Percentiles rank a stretch among this genome's conserved stretches.
phyloP scores from a whole-genome alignment of 2,888 invertebrate genomes.

The Scrobipalpa costella region DNA sequence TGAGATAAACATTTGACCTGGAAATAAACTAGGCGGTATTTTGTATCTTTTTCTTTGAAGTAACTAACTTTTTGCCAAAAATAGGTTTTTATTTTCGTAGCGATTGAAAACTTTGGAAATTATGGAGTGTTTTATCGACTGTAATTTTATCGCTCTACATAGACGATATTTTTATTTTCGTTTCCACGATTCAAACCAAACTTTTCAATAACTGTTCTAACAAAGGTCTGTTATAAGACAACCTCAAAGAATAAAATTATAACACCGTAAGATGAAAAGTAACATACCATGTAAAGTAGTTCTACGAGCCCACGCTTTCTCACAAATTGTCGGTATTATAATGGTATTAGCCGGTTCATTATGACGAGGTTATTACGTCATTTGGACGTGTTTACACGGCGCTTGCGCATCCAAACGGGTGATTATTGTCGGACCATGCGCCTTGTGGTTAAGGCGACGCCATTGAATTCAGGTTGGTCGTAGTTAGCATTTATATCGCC shows the following conservation, averaged over 20 bases:
- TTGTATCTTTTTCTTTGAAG: neutral
- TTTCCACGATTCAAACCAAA: no score
- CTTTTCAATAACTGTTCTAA: neutral
- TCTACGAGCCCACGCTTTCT: slow-evolving; percentile 35
- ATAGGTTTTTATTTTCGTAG: no score
- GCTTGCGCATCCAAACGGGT: slow-evolving; percentile 43
- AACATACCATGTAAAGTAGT: slow-evolving; percentile 16
- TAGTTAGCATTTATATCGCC: neutral
- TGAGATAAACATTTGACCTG: neutral
- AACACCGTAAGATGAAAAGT: slow-evolving; percentile 16
- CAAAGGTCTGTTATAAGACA: neutral
- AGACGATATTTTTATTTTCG: no score
- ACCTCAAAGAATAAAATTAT: neutral
- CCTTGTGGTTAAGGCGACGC: neutral
- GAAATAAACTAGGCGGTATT: neutral
- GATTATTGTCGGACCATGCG: slow-evolving; percentile 7
- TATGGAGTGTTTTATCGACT: no score
- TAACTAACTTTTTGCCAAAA: neutral
- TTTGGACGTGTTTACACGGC: slow-evolving; percentile 60
- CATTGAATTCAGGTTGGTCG: neutral
- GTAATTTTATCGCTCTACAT: no score
- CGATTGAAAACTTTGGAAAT: no score
- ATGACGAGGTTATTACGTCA: slow-evolving; percentile 45
- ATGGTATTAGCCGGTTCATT: slow-evolving; percentile 54
- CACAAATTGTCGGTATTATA: slow-evolving; percentile 52